Percentiles rank a stretch among this genome's conserved stretches.
Evolutionary conservation across 2,797 vertebrate species (phyloP).

Genomic region (Bucorvus abyssinicus): DNA sequence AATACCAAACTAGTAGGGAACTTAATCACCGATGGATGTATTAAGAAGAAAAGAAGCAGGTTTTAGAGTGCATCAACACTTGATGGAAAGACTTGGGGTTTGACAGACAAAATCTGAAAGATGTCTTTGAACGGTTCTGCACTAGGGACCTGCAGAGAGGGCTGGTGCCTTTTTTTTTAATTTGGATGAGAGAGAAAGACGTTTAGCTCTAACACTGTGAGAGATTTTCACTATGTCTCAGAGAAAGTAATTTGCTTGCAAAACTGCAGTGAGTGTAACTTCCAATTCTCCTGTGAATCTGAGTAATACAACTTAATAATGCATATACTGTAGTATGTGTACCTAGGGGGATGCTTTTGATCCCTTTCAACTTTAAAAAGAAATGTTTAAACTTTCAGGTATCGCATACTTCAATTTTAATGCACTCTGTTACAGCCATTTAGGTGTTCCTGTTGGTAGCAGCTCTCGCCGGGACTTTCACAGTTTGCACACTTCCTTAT

Average conservation of each 20-base stretch:
- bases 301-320: neutral
- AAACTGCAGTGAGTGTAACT: neutral
- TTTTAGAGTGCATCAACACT: neutral
- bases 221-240: neutral
- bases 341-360: neutral
- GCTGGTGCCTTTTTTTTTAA: neutral
- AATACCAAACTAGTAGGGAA: neutral
- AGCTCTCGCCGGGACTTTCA: neutral
- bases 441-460: neutral
- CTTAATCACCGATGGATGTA: neutral
- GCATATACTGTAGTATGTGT: neutral
- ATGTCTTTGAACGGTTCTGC: neutral
- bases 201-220: neutral
- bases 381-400: neutral
- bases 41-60: neutral
- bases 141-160: neutral
- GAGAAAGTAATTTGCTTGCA: conserved; percentile 7
- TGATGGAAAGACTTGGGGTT: neutral
- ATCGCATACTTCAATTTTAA: neutral
- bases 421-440: neutral
- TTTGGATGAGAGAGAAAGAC: neutral
- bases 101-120: neutral
- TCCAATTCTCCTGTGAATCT: neutral
- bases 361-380: neutral
- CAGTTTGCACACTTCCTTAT: neutral